These are phyloP conservation scores for Antitype chi DNA, from an alignment of 2,888 invertebrate genomes.

Conservation along the genomic window DNA sequence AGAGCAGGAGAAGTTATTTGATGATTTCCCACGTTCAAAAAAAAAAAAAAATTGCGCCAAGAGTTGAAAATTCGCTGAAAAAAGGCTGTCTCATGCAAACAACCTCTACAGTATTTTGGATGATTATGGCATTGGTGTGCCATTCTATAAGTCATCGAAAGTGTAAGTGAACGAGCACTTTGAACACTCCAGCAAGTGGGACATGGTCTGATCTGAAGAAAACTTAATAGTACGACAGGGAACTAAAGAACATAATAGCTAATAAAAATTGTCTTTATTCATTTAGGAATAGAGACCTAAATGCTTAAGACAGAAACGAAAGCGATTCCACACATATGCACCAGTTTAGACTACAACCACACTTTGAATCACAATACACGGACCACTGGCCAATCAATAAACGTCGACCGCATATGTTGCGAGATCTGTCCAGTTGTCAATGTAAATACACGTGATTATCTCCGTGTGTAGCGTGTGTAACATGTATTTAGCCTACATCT, in stretches of 20 bases:
- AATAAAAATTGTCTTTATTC: not conserved
- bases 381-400: slow-evolving; percentile 21
- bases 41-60: no score
- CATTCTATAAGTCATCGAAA: no score
- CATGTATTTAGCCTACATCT: not conserved
- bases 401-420: not conserved
- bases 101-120: no score
- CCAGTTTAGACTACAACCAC: no score
- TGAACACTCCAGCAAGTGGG: no score
- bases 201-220: no score
- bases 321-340: not conserved
- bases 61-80: no score
- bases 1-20: no score
- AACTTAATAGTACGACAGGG: not conserved
- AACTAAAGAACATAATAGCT: not conserved
- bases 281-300: not conserved
- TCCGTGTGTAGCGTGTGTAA: not conserved
- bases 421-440: not conserved
- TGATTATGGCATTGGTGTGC: no score
- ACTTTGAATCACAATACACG: not conserved
- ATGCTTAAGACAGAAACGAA: not conserved
- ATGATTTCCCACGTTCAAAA: no score
- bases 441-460: not conserved
- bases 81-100: no score
- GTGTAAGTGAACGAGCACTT: no score